Base-by-base conservation (phyloP, 2,888 invertebrate species). In the Atrina japonica region DNA sequence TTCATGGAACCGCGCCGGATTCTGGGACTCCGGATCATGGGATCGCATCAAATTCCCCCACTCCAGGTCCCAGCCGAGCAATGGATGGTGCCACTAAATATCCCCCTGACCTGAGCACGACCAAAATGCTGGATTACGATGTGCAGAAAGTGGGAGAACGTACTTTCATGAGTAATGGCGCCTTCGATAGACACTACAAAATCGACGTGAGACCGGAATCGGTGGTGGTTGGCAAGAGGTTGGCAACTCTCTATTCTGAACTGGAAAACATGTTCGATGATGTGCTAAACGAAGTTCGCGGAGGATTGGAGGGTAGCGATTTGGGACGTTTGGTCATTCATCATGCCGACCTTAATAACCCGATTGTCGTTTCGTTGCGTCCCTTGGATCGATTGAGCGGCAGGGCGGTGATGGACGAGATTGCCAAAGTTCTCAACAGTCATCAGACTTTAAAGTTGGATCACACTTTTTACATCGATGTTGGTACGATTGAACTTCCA, bases 401-500 rank as follows among this genome's bases (percentile, higher is more conserved):
- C 6, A n/a, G 27, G 14, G 35, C 16, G n/a, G 66, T 66, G 45
- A 29, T 66, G 29, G 35, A 58, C 16, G 16, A 53, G 1, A 21
- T 66, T 11, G 21, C 56, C 21, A 58, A 66, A 11, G 66, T 66
- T 23, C 29, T 66, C 3, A 56, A 11, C 9, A 50, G 61, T 35
- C 21, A 30, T 23, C 35, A 61, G 23, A 35, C 49, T 35, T 30
- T 61, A 21, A 11, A 55, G 5, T 49, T 76, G 11, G 53, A 73
- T 21, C 29, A 71, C 1, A 73, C 66, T 59, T 66, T 76, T 21
- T 52, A 63, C 0, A 66, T 76, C 14, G 60, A 65, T n/a, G 27
- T 73, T 14, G 70, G 76, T 0, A 53, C 71, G 1, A 68, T 73
- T 0, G 56, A 73, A 30, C 25, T 73, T 50, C 73, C 73, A n/a